Percentiles rank a stretch among this genome's conserved stretches.
Conservation (phyloP, 2,888 invertebrate genomes). For the Drosophila limbata region DNA sequence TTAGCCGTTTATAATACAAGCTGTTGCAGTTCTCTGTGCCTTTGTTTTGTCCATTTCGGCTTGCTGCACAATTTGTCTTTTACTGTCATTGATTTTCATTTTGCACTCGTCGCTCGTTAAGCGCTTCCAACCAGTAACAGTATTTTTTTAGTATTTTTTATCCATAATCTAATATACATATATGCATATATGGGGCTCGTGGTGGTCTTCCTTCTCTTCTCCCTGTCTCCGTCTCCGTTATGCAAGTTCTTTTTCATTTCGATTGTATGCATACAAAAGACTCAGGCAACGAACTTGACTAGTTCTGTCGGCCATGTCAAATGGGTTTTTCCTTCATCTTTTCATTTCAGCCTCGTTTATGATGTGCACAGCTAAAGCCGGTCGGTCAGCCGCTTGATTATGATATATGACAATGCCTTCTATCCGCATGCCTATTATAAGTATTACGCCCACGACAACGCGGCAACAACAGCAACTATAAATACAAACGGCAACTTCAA, state of each 20-base stretch:
- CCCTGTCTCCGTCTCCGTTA: constrained; percentile 45
- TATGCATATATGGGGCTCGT: constrained; percentile 17
- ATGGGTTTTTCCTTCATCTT: constrained; percentile 22
- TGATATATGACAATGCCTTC: constrained; percentile 66
- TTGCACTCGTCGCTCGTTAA: constrained; percentile 72
- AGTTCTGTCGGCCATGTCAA: constrained; percentile 57
- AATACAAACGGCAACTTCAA: constrained; percentile 38
- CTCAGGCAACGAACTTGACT: constrained; percentile 69
- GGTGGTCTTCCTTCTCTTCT: constrained; percentile 56
- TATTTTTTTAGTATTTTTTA: constrained; percentile 13
- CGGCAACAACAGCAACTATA: constrained; percentile 19
- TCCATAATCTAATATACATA: constrained; percentile 13
- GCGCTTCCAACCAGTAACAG: constrained; percentile 18
- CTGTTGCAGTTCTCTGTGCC: constrained; percentile 42
- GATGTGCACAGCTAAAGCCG: constrained; percentile 48
- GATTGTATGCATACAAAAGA: constrained; percentile 59
- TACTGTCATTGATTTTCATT: constrained; percentile 81
- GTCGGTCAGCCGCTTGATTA: constrained; percentile 67
- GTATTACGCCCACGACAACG: constrained; percentile 49
- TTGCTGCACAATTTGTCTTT: constrained; percentile 79
- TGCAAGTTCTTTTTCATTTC: constrained; percentile 45
- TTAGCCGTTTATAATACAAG: constrained; percentile 68
- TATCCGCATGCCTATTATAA: constrained; percentile 30
- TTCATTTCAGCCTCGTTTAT: constrained; percentile 55
- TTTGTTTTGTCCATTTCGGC: constrained; percentile 68